Conservation (phyloP, 2,797 vertebrate species). For the Oreonectes daqikongensis region DNA sequence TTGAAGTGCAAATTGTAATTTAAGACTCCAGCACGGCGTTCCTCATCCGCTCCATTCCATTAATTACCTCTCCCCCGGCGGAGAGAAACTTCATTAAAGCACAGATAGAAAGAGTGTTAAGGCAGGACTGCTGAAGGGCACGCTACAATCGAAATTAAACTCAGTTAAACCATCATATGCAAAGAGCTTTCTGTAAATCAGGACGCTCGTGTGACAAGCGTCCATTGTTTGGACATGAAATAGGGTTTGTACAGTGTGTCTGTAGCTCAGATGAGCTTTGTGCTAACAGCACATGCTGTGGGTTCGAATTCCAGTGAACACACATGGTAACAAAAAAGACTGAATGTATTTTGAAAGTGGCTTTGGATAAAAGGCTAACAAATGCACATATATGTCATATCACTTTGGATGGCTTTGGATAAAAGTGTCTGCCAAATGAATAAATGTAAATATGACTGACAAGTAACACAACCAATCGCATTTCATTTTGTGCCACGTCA, state of each 20-base stretch:
- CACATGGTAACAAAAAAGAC: too few species aligned
- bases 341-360: too few species aligned
- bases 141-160: constrained; percentile 5
- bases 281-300: neutral
- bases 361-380: too few species aligned
- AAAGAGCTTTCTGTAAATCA: constrained; percentile 23
- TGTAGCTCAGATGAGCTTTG: too few species aligned
- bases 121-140: constrained; percentile 53
- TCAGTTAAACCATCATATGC: constrained; percentile 10
- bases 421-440: too few species aligned
- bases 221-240: neutral
- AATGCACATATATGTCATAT: too few species aligned
- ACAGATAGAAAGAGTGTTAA: constrained; percentile 58
- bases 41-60: constrained; percentile 65
- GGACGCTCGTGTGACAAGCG: constrained; percentile 3
- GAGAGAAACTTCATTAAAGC: constrained; percentile 67
- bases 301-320: neutral
- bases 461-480: too few species aligned
- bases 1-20: constrained; percentile 77
- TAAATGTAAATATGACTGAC: too few species aligned
- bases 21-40: constrained; percentile 67
- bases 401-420: too few species aligned
- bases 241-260: neutral
- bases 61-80: constrained; percentile 73
- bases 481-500: too few species aligned